A percentile compares a stretch with the other conserved stretches of the same genome.
Evolutionary conservation across 2,113 vertebrate genomes (phyloP).

Genomic region (Conger conger): DNA sequence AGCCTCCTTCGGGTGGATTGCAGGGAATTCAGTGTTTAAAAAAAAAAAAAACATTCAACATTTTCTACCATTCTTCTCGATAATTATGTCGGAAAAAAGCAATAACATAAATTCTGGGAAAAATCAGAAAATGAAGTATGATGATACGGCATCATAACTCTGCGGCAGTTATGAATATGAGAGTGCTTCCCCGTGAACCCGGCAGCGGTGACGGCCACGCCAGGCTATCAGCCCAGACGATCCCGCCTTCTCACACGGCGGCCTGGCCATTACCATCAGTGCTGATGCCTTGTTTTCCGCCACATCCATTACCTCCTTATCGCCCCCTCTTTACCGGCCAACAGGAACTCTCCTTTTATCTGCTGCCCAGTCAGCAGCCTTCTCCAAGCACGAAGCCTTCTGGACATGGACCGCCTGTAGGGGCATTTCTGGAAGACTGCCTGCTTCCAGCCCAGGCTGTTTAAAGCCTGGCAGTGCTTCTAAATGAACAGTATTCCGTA

Average conservation of each 20-base stretch:
- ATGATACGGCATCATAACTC: too few species aligned
- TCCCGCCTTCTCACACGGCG: not conserved
- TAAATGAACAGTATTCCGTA: not conserved
- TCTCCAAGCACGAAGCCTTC: not conserved
- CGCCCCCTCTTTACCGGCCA: not conserved
- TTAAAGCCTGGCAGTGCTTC: not conserved
- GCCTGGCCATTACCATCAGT: not conserved
- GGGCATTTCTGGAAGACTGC: not conserved
- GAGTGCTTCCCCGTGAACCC: not conserved
- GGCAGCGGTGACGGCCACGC: not conserved
- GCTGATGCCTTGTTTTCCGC: not conserved
- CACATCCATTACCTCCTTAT: not conserved
- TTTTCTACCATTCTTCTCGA: not conserved
- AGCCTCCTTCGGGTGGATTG: not conserved
- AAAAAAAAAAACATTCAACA: not conserved
- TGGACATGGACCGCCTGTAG: not conserved
- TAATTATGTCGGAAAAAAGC: not conserved
- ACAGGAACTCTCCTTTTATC: slow-evolving; percentile 1
- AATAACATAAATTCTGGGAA: not conserved
- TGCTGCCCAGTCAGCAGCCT: not conserved
- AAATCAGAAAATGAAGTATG: too few species aligned
- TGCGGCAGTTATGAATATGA: too few species aligned
- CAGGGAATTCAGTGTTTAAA: not conserved
- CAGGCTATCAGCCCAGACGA: not conserved
- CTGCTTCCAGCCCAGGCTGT: not conserved